These are phyloP conservation scores for Metopolophium dirhodum DNA, from an alignment of 1,140 invertebrate species.

Conservation along the genomic window DNA sequence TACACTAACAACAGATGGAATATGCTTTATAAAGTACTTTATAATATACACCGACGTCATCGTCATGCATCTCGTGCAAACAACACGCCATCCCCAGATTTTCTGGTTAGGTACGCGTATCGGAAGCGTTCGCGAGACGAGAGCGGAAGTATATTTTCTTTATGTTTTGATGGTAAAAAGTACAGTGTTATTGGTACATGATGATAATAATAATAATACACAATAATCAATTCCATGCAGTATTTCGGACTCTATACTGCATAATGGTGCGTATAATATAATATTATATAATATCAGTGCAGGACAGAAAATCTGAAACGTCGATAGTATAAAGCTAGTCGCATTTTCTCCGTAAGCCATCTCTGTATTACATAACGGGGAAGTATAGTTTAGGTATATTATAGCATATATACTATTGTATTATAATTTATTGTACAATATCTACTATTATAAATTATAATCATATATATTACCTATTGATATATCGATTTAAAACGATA, in stretches of 20 bases:
- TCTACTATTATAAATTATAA: too few species aligned
- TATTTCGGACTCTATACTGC: too few species aligned
- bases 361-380: too few species aligned
- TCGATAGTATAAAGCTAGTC: too few species aligned
- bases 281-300: background rate
- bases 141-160: background rate
- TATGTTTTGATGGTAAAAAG: background rate
- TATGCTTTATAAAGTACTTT: background rate
- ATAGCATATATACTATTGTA: too few species aligned
- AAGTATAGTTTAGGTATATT: too few species aligned
- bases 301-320: too few species aligned
- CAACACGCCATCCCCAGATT: background rate
- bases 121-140: background rate
- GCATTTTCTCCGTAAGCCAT: too few species aligned
- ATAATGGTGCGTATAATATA: too few species aligned
- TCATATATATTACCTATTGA: background rate
- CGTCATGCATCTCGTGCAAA: background rate
- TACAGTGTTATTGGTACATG: background rate
- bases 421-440: too few species aligned
- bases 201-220: background rate
- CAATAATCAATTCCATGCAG: too few species aligned
- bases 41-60: background rate
- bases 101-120: background rate
- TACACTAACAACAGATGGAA: too few species aligned
- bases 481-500: background rate